A percentile compares a stretch with the other conserved stretches of the same genome.
These are phyloP conservation scores for Drosophila malerkotliana DNA, from an alignment of 1,140 invertebrate species.

Conservation along the genomic window DNA sequence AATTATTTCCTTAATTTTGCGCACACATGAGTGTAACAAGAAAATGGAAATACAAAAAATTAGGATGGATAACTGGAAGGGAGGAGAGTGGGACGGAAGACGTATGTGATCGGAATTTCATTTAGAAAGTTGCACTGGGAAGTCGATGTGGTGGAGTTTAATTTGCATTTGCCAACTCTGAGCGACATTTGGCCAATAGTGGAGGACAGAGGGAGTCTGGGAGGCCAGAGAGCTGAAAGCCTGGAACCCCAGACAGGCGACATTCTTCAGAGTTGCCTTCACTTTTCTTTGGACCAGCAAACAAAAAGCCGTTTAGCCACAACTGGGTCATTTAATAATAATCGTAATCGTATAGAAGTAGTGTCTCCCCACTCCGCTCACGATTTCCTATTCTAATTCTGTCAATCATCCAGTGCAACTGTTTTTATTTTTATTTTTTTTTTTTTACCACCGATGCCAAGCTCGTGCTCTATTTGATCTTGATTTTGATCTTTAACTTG, in stretches of 20 bases:
- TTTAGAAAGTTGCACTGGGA: slow-evolving; percentile 73
- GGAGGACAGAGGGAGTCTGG: neutral
- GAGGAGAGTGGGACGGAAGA: slow-evolving; percentile 11
- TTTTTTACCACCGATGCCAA: neutral
- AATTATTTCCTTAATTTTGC: slow-evolving; percentile 81
- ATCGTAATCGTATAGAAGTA: slow-evolving; percentile 15
- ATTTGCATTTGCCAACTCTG: slow-evolving; percentile 73
- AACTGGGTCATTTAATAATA: slow-evolving; percentile 80
- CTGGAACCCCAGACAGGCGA: slow-evolving; percentile 40
- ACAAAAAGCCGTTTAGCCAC: slow-evolving; percentile 44
- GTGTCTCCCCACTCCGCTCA: slow-evolving; percentile 21
- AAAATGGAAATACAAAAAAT: neutral
- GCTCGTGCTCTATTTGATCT: slow-evolving; percentile 64
- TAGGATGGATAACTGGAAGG: neutral
- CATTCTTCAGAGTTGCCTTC: slow-evolving; percentile 70
- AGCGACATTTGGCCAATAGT: slow-evolving; percentile 44
- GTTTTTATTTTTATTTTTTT: slow-evolving; percentile 9
- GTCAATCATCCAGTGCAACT: slow-evolving; percentile 79
- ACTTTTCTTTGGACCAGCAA: slow-evolving; percentile 60
- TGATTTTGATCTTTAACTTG: slow-evolving; percentile 80
- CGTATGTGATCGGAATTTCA: slow-evolving; percentile 66
- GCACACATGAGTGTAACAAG: slow-evolving; percentile 41
- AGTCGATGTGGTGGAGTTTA: slow-evolving; percentile 48
- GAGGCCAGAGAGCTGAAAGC: neutral
- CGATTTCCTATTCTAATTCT: slow-evolving; percentile 80